Evolutionary conservation across 2,888 invertebrate genomes (phyloP).

Genomic region (Diaprepes abbreviatus): DNA sequence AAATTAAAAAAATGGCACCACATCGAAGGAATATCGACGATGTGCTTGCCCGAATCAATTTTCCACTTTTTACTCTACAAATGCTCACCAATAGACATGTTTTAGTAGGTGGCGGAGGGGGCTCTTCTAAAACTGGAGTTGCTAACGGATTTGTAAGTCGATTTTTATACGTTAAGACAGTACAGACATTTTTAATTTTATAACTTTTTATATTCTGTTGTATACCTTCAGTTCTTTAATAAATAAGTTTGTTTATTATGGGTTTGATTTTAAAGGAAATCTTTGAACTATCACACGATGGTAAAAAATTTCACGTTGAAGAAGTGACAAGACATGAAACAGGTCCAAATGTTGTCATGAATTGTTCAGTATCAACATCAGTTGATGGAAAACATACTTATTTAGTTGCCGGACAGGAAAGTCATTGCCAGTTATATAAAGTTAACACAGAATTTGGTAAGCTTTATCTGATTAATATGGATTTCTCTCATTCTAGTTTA

Average conservation of each 20-base stretch:
- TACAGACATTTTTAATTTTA: not conserved
- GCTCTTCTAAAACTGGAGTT: constrained; percentile 96
- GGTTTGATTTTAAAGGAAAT: constrained; percentile 80
- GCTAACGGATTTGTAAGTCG: constrained; percentile 95
- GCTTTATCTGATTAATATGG: no score
- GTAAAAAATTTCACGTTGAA: constrained; percentile 85
- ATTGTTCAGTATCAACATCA: constrained; percentile 77
- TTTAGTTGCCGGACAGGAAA: constrained; percentile 92
- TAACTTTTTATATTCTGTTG: not conserved
- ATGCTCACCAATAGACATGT: constrained; percentile 94
- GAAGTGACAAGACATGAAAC: constrained; percentile 93
- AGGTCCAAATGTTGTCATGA: constrained; percentile 92
- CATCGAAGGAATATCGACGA: constrained; percentile 76
- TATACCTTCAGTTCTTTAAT: not conserved
- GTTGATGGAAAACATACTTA: constrained; percentile 81
- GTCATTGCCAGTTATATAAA: constrained; percentile 88
- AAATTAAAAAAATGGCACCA: constrained; percentile 71
- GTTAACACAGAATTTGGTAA: constrained; percentile 68
- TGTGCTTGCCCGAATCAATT: constrained; percentile 89
- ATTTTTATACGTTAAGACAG: constrained; percentile 12
- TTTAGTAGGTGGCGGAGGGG: constrained; percentile 97
- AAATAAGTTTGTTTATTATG: constrained; percentile 10
- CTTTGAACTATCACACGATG: constrained; percentile 90
- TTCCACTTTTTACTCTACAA: constrained; percentile 92
- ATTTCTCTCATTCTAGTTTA: no score